Evolutionary conservation across 2,113 vertebrate species (phyloP).

Genomic region (Theropithecus gelada): DNA sequence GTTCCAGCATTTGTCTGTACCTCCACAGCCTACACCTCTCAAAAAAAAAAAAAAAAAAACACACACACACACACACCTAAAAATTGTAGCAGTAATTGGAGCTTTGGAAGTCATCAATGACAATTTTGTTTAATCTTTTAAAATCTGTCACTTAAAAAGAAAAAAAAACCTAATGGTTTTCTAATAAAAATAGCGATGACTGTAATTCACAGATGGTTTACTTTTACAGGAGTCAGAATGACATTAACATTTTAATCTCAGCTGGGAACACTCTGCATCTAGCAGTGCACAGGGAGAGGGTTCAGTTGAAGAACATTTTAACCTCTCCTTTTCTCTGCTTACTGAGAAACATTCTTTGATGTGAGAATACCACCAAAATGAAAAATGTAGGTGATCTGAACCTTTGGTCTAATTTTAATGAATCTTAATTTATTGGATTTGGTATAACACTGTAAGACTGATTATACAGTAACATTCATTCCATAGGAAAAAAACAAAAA

Average conservation of each 20-base stretch:
- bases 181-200: conserved; percentile 80
- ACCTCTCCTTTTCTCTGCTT: conserved; percentile 3
- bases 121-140: conserved; percentile 78
- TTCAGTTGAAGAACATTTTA: conserved; percentile 46
- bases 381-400: conserved; percentile 30
- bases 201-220: conserved; percentile 82
- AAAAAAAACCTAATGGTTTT: conserved; percentile 75
- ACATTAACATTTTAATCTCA: conserved; percentile 76
- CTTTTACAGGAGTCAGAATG: conserved; percentile 76
- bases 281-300: conserved; percentile 5
- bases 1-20: conserved; percentile 73
- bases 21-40: conserved; percentile 75
- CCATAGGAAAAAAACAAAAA: neutral
- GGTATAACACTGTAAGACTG: neutral
- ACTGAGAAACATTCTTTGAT: conserved; percentile 47
- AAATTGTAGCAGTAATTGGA: conserved; percentile 56
- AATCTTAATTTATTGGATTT: neutral
- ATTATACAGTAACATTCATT: neutral
- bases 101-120: conserved; percentile 80
- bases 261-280: conserved; percentile 65
- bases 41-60: conserved; percentile 37
- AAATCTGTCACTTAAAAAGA: conserved; percentile 80
- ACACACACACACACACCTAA: neutral
- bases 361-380: neutral
- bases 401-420: conserved; percentile 44